A percentile compares a stretch with the other conserved stretches of the same genome.
phyloP scores from a whole-genome alignment of 2,113 vertebrate species.

The Sander lucioperca region DNA sequence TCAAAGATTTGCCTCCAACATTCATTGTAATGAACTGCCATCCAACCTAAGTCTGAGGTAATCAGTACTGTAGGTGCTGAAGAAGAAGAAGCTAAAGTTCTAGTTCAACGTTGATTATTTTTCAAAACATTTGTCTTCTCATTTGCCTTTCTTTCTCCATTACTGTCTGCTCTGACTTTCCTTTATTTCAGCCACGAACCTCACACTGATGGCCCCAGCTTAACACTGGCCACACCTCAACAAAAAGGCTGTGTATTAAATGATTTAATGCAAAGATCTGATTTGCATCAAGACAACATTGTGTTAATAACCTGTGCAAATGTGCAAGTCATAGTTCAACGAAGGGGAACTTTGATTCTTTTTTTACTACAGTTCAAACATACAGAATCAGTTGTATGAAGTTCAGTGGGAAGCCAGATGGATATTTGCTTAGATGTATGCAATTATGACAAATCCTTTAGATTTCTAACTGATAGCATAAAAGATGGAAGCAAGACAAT shows the following conservation, averaged over 20 bases:
- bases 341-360: too few species aligned
- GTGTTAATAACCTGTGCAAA: neutral
- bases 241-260: neutral
- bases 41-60: neutral
- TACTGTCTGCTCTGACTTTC: neutral
- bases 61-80: neutral
- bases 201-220: neutral
- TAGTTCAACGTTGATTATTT: neutral
- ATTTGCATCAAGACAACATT: neutral
- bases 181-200: neutral
- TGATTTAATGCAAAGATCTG: too few species aligned
- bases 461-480: neutral
- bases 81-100: slow-evolving; percentile 8
- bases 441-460: neutral
- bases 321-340: neutral
- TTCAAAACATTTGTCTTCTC: neutral
- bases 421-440: neutral
- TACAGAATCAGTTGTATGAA: neutral
- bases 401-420: neutral
- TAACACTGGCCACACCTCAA: neutral
- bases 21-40: slow-evolving; percentile 38
- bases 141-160: neutral
- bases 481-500: neutral
- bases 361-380: neutral
- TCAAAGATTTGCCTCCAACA: neutral